phyloP scores from a whole-genome alignment of 2,113 vertebrate genomes.

The Scolopax mira region DNA sequence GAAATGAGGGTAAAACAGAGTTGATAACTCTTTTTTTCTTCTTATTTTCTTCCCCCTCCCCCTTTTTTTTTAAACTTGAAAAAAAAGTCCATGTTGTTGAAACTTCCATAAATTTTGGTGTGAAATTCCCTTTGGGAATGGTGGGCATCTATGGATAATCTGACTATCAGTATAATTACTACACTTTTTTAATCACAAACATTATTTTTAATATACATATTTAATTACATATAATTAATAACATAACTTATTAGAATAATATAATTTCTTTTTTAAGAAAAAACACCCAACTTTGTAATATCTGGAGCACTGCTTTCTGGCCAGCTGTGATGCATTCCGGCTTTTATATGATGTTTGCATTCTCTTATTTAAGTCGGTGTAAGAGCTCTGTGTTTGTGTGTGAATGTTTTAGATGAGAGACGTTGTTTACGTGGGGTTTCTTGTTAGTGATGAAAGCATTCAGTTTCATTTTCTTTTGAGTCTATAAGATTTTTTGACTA shows the following conservation, averaged over 20 bases:
- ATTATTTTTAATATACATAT: background rate
- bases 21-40: no score
- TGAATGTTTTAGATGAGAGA: background rate
- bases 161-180: background rate
- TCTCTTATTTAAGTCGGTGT: background rate
- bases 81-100: background rate
- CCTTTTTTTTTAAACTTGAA: background rate
- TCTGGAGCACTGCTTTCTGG: background rate
- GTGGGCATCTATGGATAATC: background rate
- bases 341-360: background rate
- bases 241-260: background rate
- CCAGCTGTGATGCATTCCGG: background rate
- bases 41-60: no score
- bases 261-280: background rate
- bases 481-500: background rate
- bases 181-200: background rate
- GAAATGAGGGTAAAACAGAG: background rate
- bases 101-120: background rate
- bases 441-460: background rate
- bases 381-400: background rate
- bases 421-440: background rate
- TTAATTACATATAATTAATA: background rate
- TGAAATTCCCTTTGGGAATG: background rate
- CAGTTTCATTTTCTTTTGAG: background rate
- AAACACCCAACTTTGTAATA: background rate